phyloP scores from a whole-genome alignment of 2,888 invertebrate species.

The Polydesmus complanatus region DNA sequence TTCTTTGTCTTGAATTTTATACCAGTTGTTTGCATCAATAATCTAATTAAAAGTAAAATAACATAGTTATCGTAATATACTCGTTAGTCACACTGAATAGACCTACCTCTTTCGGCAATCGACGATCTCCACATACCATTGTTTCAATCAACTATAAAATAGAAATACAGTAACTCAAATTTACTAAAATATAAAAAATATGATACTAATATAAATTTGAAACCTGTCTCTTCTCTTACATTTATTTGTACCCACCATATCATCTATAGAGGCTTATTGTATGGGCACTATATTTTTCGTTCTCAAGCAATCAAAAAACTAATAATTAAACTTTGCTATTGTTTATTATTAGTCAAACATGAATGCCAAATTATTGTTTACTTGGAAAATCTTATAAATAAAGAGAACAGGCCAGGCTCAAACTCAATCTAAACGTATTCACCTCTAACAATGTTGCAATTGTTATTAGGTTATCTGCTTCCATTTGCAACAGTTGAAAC shows the following conservation, averaged over 20 bases:
- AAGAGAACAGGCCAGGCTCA: too few relatives aligned
- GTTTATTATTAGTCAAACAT: too few relatives aligned
- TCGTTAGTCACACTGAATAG: background rate
- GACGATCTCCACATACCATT: conserved; percentile 2
- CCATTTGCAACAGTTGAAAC: background rate
- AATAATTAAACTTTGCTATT: too few relatives aligned
- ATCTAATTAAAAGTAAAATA: too few relatives aligned
- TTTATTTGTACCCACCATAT: background rate
- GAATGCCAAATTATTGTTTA: too few relatives aligned
- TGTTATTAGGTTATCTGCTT: background rate
- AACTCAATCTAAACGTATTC: too few relatives aligned
- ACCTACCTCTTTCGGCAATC: conserved; percentile 8
- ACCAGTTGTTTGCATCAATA: conserved; percentile 48
- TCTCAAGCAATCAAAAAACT: too few relatives aligned
- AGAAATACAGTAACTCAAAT: background rate
- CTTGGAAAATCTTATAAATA: too few relatives aligned
- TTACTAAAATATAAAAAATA: background rate
- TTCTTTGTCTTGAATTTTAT: conserved; percentile 45
- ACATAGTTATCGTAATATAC: too few relatives aligned
- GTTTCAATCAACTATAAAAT: background rate
- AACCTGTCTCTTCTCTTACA: background rate
- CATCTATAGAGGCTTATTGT: too few relatives aligned
- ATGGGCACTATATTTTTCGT: too few relatives aligned
- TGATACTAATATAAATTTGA: background rate
- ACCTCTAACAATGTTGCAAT: background rate